Evolutionary conservation across 2,113 vertebrate genomes (phyloP), one percentile per base, ranked within the genome.

Genomic region (Pipra filicauda): DNA sequence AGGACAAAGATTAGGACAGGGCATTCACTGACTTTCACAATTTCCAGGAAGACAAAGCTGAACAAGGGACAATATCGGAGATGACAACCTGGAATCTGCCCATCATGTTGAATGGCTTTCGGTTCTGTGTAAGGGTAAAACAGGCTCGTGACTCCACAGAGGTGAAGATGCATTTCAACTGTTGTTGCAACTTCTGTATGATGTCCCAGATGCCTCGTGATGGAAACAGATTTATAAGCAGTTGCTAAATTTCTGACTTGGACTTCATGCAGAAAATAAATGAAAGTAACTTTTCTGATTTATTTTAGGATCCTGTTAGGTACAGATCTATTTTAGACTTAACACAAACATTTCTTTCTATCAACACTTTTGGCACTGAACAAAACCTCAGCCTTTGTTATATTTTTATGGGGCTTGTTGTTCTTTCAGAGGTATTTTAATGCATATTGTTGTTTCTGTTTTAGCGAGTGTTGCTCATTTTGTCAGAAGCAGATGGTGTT

Each of bases 401-500:
- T 66, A 69, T 73, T 96, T 91, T 92, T 58, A 66, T 62, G 33
- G 8, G 15, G 12, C 8, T 26, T 84, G 44, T 41, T 91, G 8
- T 58, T 82, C 49, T 76, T 81, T 65, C 76, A 62, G 94, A 96
- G 75, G n/a, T 94, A 93, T 93, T 91, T 66, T 89, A 76, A 91
- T 80, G 58, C 54, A 64, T 66, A 71, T 81, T 90, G 51, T 95
- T 95, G n/a, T 57, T 77, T 81, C 95, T 64, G 24, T 62, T 94
- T 73, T 66, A 94, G 85, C 2, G 0, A 91, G 64, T 64, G 87
- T 91, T 97, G 89, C 81, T 97, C 89, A 85, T 64, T 93, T 91
- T 89, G 35, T 67, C 39, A 51, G 90, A 96, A 96, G 83, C 96
- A 98, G 97, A 96, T 97, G 97, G 96, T 87, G 71, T 88, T 96